Evolutionary conservation across 2,888 invertebrate species (phyloP), one percentile per base, ranked within the genome.

Genomic region (Drosophila trichaetosa): DNA sequence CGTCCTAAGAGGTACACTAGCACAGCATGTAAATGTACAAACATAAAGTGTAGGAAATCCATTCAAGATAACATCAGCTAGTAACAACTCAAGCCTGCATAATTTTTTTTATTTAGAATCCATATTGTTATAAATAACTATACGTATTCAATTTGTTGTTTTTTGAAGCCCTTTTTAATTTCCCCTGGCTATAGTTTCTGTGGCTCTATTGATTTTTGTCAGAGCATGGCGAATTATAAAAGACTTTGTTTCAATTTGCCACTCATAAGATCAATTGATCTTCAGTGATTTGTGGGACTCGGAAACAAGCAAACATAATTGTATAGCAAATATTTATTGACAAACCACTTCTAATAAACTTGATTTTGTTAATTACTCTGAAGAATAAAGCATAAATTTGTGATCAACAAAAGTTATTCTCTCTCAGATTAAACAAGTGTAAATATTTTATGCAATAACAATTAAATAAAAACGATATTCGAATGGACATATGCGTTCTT

Each of bases 181-280:
- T n/a, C 21, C 21, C 13, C 21, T 42, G 21, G 21, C 13, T 21
- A 16, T 21, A 21, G 4, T 21, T 21, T 7, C 13, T 21, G 21
- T 21, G 21, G 46, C 40, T 46, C 13, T 21, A 21, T 2, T 21
- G 7, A 21, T 21, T 46, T 16, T 46, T 21, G 2, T 16, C 16
- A 18, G 16, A 18, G n/a, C 40, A n/a, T 11, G n/a, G 42, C 6
- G n/a, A n/a, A 1, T 49, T 24, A 27, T 27, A n/a, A 6, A 16
- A 34, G n/a, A 59, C 5, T 58, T 46, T 58, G 3, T 11, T 52
- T 4, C 27, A 5, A 3, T 57, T 27, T 24, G 40, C 13, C 2
- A 29, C 3, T 24, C 24, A 31, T 7, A 8, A 8, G 29, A 18
- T 52, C 33, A 66, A 58, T 66, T 66, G 57, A 58, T 49, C 29